Percentiles rank a stretch among this genome's conserved stretches.
phyloP scores from a whole-genome alignment of 2,113 vertebrate species.

The Ivindomyrus marchei region DNA sequence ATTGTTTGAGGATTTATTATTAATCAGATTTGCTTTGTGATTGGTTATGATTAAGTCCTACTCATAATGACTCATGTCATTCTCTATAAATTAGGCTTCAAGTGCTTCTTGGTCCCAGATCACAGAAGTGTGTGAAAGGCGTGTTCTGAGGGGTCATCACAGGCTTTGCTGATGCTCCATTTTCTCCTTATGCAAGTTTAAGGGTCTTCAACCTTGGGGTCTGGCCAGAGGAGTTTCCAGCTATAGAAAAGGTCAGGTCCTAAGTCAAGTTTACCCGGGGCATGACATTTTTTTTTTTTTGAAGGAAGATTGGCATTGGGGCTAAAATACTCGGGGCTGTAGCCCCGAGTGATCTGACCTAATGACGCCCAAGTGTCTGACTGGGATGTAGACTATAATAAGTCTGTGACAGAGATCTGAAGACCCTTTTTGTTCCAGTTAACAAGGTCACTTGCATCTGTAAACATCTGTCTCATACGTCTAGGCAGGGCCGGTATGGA shows the following conservation, averaged over 20 bases:
- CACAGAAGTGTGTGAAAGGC: neutral
- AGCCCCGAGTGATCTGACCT: no score
- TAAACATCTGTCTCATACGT: neutral
- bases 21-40: neutral
- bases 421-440: neutral
- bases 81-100: neutral
- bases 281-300: no score
- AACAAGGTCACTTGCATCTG: neutral
- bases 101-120: neutral
- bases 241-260: no score
- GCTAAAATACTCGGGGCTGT: no score
- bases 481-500: neutral
- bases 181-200: neutral
- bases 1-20: neutral
- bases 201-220: neutral
- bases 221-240: no score
- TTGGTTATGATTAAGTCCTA: neutral
- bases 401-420: neutral
- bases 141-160: neutral
- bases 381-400: neutral
- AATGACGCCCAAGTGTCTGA: neutral
- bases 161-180: neutral
- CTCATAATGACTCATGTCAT: neutral
- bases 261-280: no score
- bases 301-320: no score